A percentile compares a stretch with the other conserved stretches of the same genome.
phyloP scores from a whole-genome alignment of 2,797 vertebrate species.

The Siniperca obscura region DNA sequence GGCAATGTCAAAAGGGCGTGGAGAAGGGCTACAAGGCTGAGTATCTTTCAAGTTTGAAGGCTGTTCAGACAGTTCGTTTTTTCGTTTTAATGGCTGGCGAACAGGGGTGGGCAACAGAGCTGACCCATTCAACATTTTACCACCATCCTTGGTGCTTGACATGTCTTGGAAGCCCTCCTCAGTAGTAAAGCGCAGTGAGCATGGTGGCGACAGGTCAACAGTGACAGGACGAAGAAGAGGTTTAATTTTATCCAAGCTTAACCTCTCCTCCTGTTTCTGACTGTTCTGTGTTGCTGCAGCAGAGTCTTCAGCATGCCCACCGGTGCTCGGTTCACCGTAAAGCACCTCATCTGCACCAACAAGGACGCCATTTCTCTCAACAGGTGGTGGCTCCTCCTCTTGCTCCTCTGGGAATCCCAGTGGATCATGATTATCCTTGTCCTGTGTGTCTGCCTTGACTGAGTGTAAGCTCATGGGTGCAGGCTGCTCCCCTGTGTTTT shows the following conservation, averaged over 20 bases:
- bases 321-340: slow-evolving; percentile 76
- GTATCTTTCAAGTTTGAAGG: slow-evolving; percentile 76
- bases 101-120: slow-evolving; percentile 66
- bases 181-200: slow-evolving; percentile 77
- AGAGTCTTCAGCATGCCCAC: slow-evolving; percentile 66
- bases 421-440: slow-evolving; percentile 60
- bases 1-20: slow-evolving; percentile 89
- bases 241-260: slow-evolving; percentile 75
- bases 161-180: slow-evolving; percentile 75
- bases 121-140: slow-evolving; percentile 77
- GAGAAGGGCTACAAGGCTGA: slow-evolving; percentile 58
- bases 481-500: slow-evolving; percentile 65
- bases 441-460: slow-evolving; percentile 65
- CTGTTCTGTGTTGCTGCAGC: slow-evolving; percentile 33
- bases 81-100: slow-evolving; percentile 87
- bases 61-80: slow-evolving; percentile 87
- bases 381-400: slow-evolving; percentile 60
- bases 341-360: slow-evolving; percentile 82
- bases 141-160: slow-evolving; percentile 70
- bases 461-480: slow-evolving; percentile 78
- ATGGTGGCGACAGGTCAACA: slow-evolving; percentile 84
- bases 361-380: slow-evolving; percentile 75
- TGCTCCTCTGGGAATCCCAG: slow-evolving; percentile 68
- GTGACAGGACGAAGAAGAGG: slow-evolving; percentile 80
- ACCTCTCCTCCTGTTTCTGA: slow-evolving; percentile 69